phyloP scores from a whole-genome alignment of 2,888 invertebrate species.

The Crematogaster levior region DNA sequence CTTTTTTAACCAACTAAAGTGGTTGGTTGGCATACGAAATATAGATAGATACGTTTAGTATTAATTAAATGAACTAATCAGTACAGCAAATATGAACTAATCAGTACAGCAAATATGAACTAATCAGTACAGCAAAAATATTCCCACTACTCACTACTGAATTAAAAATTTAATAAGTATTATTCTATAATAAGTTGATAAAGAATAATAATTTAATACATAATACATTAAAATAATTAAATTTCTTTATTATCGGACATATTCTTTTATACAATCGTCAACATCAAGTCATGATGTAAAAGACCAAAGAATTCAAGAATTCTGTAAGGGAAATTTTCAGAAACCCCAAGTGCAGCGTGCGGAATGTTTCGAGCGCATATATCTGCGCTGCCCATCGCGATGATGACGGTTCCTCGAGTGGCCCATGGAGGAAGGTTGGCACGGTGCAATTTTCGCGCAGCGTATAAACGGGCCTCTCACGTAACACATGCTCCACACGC shows the following conservation, averaged over 20 bases:
- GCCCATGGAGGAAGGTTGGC: slow-evolving; percentile 38
- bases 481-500: slow-evolving; percentile 66
- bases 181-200: neutral
- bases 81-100: no score
- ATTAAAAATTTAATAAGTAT: slow-evolving; percentile 1
- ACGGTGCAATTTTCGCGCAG: slow-evolving; percentile 62
- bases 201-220: neutral
- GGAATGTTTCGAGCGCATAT: slow-evolving; percentile 24
- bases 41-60: no score
- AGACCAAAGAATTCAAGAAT: neutral
- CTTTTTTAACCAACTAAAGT: no score
- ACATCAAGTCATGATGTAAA: neutral
- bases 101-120: no score
- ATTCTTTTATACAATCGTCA: no score
- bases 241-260: no score
- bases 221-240: neutral
- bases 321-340: neutral
- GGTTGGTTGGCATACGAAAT: no score
- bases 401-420: slow-evolving; percentile 35
- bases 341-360: neutral
- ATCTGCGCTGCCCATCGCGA: slow-evolving; percentile 23
- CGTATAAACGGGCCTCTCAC: slow-evolving; percentile 59
- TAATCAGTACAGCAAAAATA: slow-evolving; percentile 1
- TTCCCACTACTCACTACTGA: neutral
- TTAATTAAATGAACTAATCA: neutral